Conservation (phyloP, 2,113 vertebrate genomes). For the Tetrax tetrax region DNA sequence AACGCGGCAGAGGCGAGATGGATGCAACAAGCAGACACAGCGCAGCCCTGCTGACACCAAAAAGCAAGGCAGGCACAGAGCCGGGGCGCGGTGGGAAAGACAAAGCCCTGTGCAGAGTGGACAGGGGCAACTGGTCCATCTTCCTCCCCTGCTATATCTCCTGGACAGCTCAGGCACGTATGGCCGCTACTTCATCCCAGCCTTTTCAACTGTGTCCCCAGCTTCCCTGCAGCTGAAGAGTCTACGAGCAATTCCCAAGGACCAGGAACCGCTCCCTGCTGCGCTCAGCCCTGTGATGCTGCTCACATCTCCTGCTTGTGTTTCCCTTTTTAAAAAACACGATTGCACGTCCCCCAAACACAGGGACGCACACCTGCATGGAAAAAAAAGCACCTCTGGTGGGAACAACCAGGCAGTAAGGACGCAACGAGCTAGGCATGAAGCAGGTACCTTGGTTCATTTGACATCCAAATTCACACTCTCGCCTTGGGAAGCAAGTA, state of each 20-base stretch:
- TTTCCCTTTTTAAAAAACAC: not conserved
- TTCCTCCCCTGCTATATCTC: not conserved
- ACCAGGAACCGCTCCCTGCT: not conserved
- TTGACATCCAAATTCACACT: not conserved
- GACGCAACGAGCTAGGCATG: fast-evolving
- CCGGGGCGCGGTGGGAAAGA: fast-evolving
- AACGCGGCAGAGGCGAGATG: not conserved
- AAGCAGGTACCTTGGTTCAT: not conserved
- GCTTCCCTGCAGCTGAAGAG: not conserved
- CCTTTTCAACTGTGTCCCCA: not conserved
- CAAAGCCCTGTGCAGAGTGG: not conserved
- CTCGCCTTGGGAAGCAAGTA: not conserved
- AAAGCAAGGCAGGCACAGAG: not conserved
- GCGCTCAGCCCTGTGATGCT: not conserved
- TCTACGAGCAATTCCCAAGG: not conserved
- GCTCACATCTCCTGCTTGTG: not conserved
- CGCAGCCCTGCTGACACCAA: not conserved
- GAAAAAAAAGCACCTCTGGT: not conserved
- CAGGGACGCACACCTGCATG: fast-evolving
- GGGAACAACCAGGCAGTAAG: not conserved
- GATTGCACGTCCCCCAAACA: not conserved
- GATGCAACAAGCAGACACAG: not conserved
- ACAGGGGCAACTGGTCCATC: not conserved
- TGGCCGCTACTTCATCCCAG: not conserved
- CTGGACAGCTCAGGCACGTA: not conserved